Conservation (phyloP, 2,113 vertebrate species). For the Oxygymnocypris stewartii region DNA sequence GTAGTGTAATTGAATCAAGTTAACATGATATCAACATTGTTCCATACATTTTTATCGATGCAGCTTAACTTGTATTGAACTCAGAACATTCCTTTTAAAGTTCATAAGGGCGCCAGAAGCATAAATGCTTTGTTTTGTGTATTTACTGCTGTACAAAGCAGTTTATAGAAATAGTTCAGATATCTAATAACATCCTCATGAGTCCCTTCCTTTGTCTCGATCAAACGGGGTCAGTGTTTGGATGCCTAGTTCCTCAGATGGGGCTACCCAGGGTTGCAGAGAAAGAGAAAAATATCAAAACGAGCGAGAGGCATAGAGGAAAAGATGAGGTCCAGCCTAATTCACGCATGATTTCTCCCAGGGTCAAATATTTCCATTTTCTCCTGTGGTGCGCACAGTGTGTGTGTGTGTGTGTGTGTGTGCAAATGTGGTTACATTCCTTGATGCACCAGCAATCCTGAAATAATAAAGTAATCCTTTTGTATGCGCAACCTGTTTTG, state of each 20-base stretch:
- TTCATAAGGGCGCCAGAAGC: conserved; percentile 1
- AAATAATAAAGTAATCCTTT: conserved; percentile 31
- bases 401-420: conserved; percentile 2
- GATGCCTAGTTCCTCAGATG: background rate
- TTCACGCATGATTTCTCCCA: conserved; percentile 12
- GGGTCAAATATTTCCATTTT: conserved; percentile 43
- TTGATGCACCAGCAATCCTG: conserved; percentile 9
- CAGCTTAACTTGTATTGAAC: conserved; percentile 10
- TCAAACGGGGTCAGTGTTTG: conserved; percentile 30
- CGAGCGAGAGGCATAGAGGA: background rate
- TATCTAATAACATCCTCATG: conserved; percentile 36
- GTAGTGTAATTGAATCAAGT: background rate
- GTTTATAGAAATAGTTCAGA: conserved; percentile 25
- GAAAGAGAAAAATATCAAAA: background rate
- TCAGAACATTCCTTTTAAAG: background rate
- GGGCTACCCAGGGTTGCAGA: background rate
- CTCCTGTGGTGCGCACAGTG: background rate
- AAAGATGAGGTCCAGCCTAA: background rate
- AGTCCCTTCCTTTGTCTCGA: conserved; percentile 27
- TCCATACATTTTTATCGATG: background rate
- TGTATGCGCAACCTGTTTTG: conserved; percentile 1
- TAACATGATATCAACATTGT: background rate
- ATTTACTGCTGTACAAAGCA: conserved; percentile 7
- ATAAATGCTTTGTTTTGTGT: conserved; percentile 34
- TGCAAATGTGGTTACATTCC: conserved; percentile 18